A percentile compares a stretch with the other conserved stretches of the same genome.
Conservation (phyloP, 2,888 invertebrate genomes). For the Platycheirus rosarum region DNA sequence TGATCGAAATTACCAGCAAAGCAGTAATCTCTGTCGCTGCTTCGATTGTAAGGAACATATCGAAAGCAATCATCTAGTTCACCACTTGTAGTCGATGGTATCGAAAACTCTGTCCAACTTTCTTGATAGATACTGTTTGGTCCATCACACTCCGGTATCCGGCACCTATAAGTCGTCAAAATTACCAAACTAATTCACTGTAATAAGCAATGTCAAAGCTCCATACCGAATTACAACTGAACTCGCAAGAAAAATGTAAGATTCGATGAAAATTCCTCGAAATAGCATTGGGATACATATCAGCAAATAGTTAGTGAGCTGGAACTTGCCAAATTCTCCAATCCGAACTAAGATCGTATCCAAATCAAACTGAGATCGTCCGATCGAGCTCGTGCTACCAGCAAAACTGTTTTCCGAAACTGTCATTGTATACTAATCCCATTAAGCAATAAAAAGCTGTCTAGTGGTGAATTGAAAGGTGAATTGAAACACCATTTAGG, state of each 20-base stretch:
- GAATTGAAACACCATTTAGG: no score
- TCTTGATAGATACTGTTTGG: slow-evolving; percentile 77
- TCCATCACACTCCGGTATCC: slow-evolving; percentile 81
- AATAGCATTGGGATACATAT: slow-evolving; percentile 86
- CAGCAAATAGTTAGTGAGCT: slow-evolving; percentile 84
- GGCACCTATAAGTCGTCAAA: no score
- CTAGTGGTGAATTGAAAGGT: neutral
- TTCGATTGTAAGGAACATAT: slow-evolving; percentile 77
- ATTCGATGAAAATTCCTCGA: slow-evolving; percentile 85
- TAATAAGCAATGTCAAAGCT: neutral
- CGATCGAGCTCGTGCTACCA: slow-evolving; percentile 22
- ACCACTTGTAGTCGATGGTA: slow-evolving; percentile 81
- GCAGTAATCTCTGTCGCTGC: slow-evolving; percentile 78
- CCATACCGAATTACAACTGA: slow-evolving; percentile 86
- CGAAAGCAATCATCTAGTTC: slow-evolving; percentile 82
- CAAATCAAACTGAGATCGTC: slow-evolving; percentile 53
- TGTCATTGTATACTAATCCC: no score
- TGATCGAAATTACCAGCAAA: slow-evolving; percentile 80
- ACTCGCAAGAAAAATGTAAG: slow-evolving; percentile 88
- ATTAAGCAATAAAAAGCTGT: neutral
- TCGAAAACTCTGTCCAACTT: slow-evolving; percentile 83
- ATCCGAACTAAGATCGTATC: slow-evolving; percentile 80
- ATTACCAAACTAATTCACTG: no score
- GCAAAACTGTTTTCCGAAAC: neutral
- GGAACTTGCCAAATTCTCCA: slow-evolving; percentile 87